phyloP scores from a whole-genome alignment of 2,797 vertebrate genomes.

The Todus mexicanus region DNA sequence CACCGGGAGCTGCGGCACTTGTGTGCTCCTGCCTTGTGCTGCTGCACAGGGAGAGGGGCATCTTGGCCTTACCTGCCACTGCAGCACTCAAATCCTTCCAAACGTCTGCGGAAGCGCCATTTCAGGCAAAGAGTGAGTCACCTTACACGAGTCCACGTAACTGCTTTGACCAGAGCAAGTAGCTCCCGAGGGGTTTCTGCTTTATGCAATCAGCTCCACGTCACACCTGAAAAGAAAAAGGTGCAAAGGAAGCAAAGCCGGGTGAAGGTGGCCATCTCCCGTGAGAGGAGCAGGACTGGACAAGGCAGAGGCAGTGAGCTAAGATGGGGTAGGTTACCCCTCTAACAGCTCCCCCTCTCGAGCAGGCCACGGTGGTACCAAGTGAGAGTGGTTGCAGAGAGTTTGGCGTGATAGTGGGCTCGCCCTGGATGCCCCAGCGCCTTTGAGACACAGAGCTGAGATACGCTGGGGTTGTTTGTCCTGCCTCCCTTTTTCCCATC shows the following conservation, averaged over 20 bases:
- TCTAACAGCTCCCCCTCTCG: no score
- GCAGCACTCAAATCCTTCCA: accelerated
- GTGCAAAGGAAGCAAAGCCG: no score
- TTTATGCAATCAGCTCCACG: not conserved
- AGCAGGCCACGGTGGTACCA: not conserved
- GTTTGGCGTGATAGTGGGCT: accelerated
- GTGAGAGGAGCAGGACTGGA: no score
- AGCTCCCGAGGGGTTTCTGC: not conserved
- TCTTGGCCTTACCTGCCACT: not conserved
- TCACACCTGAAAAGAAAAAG: not conserved
- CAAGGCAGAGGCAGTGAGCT: not conserved
- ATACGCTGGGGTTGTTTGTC: accelerated
- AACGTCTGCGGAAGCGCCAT: accelerated
- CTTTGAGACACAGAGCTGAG: not conserved
- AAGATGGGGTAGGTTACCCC: not conserved
- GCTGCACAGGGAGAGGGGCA: not conserved
- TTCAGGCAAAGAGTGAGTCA: not conserved
- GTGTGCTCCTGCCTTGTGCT: not conserved
- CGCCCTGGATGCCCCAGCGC: not conserved
- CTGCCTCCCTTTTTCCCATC: not conserved
- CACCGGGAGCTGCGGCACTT: accelerated
- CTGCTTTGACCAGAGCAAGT: not conserved
- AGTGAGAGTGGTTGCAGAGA: not conserved
- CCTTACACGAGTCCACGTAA: not conserved
- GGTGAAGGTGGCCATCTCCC: not conserved